Percentiles rank a stretch among this genome's conserved stretches.
Conservation (phyloP, 2,888 invertebrate species). For the Chymomyza amoena region DNA sequence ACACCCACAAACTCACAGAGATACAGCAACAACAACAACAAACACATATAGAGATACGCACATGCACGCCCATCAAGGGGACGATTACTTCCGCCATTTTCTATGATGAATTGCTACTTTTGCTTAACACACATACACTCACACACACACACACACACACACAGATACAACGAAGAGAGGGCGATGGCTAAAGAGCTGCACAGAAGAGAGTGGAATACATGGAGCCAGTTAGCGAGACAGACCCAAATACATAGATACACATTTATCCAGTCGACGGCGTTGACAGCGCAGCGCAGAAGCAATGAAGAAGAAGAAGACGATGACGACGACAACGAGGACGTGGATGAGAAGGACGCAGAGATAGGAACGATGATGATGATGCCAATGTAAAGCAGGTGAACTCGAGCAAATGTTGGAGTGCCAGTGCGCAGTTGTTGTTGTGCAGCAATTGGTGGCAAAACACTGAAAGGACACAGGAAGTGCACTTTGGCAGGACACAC, state of each 20-base stretch:
- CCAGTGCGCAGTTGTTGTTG: constrained; percentile 21
- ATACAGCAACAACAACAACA: constrained; percentile 13
- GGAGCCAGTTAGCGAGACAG: constrained; percentile 46
- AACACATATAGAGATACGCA: constrained; percentile 27
- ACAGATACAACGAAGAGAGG: background rate
- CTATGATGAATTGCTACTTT: constrained; percentile 77
- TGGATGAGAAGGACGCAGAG: background rate
- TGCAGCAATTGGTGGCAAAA: constrained; percentile 59
- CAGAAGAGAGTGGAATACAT: constrained; percentile 45
- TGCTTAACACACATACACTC: constrained; percentile 45
- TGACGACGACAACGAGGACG: constrained; percentile 7
- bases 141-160: too few species aligned
- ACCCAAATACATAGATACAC: constrained; percentile 45
- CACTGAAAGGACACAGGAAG: constrained; percentile 65
- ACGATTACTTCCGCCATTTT: constrained; percentile 76
- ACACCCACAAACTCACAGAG: constrained; percentile 28
- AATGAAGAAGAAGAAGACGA: background rate
- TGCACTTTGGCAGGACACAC: constrained; percentile 49
- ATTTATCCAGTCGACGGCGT: constrained; percentile 68
- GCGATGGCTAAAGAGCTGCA: constrained; percentile 45
- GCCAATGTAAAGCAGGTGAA: constrained; percentile 65
- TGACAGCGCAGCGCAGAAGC: constrained; percentile 38
- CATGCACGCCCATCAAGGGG: constrained; percentile 55
- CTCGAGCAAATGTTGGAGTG: constrained; percentile 40
- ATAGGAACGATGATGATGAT: background rate